These are phyloP conservation scores for Bothrops jararaca DNA, from an alignment of 2,113 vertebrate genomes.

Conservation along the genomic window DNA sequence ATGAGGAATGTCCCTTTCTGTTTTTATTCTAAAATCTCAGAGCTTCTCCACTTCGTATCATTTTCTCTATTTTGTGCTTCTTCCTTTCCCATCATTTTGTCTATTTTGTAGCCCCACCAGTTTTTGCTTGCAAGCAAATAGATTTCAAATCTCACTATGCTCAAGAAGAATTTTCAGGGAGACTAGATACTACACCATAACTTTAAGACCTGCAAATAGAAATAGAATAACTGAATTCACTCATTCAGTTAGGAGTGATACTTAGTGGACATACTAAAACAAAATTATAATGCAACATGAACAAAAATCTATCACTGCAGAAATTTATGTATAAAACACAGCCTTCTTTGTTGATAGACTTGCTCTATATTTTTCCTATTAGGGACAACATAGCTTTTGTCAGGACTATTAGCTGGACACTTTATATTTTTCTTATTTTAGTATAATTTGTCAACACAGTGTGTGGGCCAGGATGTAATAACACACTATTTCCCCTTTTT, in stretches of 20 bases:
- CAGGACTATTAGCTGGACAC: constrained; percentile 1
- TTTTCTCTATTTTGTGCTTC: neutral
- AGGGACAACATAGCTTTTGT: constrained; percentile 10
- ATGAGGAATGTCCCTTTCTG: too few relatives aligned
- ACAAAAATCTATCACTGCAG: neutral
- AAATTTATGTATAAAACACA: neutral
- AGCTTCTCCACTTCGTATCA: neutral
- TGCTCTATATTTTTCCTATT: neutral
- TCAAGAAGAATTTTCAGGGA: neutral
- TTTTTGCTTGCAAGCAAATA: neutral
- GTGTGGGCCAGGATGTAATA: constrained; percentile 34
- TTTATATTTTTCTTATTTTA: constrained; percentile 20
- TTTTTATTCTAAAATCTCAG: too few relatives aligned
- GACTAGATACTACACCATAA: neutral
- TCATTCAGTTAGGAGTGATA: neutral
- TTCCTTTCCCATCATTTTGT: neutral
- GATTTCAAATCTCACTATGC: neutral
- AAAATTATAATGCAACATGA: neutral
- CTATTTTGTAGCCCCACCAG: neutral
- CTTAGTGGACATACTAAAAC: neutral
- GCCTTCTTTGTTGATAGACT: neutral
- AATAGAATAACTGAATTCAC: neutral
- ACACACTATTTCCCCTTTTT: constrained; percentile 15
- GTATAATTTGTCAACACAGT: constrained; percentile 16
- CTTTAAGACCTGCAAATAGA: neutral